These are phyloP conservation scores for Anthrax anthrax DNA, from an alignment of 2,888 invertebrate genomes.

Conservation along the genomic window DNA sequence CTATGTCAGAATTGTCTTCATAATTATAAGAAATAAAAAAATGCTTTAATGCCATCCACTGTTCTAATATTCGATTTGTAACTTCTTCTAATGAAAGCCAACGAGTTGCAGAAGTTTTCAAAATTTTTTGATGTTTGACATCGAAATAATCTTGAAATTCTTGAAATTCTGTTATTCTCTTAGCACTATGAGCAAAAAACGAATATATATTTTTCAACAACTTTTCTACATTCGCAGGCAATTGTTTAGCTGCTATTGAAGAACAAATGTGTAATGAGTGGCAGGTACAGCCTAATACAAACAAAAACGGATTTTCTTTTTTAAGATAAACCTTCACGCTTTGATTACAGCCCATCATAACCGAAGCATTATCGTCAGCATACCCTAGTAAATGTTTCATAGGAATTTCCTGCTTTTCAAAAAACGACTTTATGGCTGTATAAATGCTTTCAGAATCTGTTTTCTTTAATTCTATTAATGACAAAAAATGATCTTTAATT, in stretches of 20 bases:
- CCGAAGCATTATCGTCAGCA: constrained; percentile 16
- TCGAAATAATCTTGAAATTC: constrained; percentile 18
- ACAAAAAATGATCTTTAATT: constrained; percentile 2
- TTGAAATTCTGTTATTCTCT: constrained; percentile 14
- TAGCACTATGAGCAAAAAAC: constrained; percentile 18
- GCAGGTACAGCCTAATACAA: constrained; percentile 17
- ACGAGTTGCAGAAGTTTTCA: constrained; percentile 12
- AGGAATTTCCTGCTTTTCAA: constrained; percentile 2
- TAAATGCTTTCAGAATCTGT: background rate
- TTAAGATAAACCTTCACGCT: constrained; percentile 14
- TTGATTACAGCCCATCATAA: constrained; percentile 16
- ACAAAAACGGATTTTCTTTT: constrained; percentile 13
- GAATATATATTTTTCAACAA: constrained; percentile 15
- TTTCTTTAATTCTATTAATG: constrained; percentile 1
- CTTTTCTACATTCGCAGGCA: constrained; percentile 15
- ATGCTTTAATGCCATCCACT: constrained; percentile 4
- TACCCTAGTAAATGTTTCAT: constrained; percentile 15
- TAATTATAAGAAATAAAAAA: constrained; percentile 1
- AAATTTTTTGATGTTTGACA: constrained; percentile 16
- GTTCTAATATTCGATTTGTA: constrained; percentile 2
- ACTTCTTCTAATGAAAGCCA: constrained; percentile 18
- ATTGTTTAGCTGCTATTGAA: constrained; percentile 15
- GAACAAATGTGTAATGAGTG: constrained; percentile 17
- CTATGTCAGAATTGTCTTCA: background rate
- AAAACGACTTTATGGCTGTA: background rate